phyloP scores from a whole-genome alignment of 2,888 invertebrate genomes.

The Pinctada fucata region DNA sequence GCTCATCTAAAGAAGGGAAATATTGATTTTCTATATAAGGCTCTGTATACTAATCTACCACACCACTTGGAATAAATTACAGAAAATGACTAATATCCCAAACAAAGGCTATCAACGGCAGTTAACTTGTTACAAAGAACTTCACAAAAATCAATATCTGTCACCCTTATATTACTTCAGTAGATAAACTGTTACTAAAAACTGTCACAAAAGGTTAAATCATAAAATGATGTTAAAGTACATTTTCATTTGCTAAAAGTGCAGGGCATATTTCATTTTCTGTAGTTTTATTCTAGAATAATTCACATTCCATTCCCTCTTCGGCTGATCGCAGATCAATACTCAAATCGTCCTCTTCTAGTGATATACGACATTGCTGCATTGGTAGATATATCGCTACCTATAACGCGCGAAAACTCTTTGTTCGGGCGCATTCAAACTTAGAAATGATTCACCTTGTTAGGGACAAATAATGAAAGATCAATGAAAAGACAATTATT shows the following conservation, averaged over 20 bases:
- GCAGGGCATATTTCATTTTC: no score
- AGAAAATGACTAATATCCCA: conserved; percentile 24
- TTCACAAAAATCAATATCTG: conserved; percentile 3
- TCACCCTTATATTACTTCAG: neutral
- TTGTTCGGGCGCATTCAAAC: conserved; percentile 12
- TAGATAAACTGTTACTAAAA: no score
- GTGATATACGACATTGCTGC: no score
- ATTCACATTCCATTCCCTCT: no score
- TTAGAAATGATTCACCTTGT: neutral
- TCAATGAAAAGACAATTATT: no score
- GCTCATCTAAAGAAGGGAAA: neutral
- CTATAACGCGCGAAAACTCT: conserved; percentile 31
- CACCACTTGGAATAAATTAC: conserved; percentile 4
- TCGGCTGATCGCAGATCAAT: no score
- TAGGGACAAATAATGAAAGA: neutral
- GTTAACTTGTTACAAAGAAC: conserved; percentile 9
- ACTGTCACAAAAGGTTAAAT: no score
- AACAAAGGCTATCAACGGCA: conserved; percentile 18
- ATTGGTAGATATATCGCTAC: neutral
- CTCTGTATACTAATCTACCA: neutral
- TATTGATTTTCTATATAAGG: neutral
- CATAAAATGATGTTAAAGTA: no score
- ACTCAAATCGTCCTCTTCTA: no score
- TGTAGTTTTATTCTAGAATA: no score
- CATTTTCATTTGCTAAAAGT: no score